Evolutionary conservation across 2,888 invertebrate species (phyloP), one percentile per base, ranked within the genome.

Genomic region (Ochropleura leucogaster): DNA sequence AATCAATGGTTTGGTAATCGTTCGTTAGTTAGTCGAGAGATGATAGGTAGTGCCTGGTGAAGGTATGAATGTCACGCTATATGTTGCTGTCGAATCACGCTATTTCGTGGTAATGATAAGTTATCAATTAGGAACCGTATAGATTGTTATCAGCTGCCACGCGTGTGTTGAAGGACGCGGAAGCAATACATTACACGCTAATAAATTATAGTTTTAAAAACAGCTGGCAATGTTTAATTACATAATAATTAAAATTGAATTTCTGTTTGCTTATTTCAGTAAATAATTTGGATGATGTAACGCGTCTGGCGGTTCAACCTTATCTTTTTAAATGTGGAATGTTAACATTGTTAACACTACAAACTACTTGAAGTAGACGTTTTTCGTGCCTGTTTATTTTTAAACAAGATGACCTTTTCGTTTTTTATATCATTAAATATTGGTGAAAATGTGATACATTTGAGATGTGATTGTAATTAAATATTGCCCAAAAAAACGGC

Each of bases 141-240:
- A 57, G 55, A 59, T 72, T 49, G 44, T 75, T 66, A 82, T 74
- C 83, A 68, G 49, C 69, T 72, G 68, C 69, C 68, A 68, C 66
- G 59, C 44, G 40, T 20, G 63, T 67, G 64, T 64, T 80, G 69
- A 80, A 84, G 69, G 77, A 49, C 57, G 63, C 46, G 51, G 60
- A 68, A 49, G 16, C 63, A 49, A 57, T 20, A 20, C n/a, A 14
- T 20, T 44, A 62, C 44, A 42, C 30, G 20, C n/a, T 46, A 57
- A 40, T 46, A 59, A 72, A 64, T 40, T 16, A n/a, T 66, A 42
- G 20, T 53, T 53, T n/a, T 59, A 30, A 60, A 46, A 60, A 72
- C 73, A 79, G 55, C 62, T 77, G 68, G 57, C n/a, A n/a, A 47
- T 57, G 12, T 59, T 49, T 18, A 30, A 53, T 47, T n/a, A 42